Percentiles rank a stretch among this genome's conserved stretches.
These are phyloP conservation scores for Apogon hyalosoma DNA, from an alignment of 2,797 vertebrate genomes.

Conservation along the genomic window DNA sequence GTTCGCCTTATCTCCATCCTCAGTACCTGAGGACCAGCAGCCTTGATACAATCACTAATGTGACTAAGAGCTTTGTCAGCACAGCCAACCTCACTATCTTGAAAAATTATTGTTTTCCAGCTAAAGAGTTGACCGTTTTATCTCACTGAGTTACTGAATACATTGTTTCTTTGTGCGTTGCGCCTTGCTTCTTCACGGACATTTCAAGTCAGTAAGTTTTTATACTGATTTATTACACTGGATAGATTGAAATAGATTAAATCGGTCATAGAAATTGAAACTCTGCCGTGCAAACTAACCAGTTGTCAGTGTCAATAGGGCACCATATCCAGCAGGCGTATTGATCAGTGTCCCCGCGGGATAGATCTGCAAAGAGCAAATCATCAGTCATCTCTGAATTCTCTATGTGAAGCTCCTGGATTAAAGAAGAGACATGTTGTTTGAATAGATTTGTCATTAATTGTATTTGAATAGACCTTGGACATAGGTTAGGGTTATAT, in stretches of 20 bases:
- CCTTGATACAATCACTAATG: conserved; percentile 9
- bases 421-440: conserved; percentile 19
- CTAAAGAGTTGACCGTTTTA: conserved; percentile 15
- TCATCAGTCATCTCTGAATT: conserved; percentile 11
- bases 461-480: conserved; percentile 14
- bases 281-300: conserved; percentile 22
- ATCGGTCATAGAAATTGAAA: conserved; percentile 56
- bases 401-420: conserved; percentile 17
- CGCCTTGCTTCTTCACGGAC: conserved; percentile 6
- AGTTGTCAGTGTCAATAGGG: conserved; percentile 46
- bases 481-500: not conserved
- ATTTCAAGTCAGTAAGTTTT: conserved; percentile 12
- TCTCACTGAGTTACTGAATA: conserved; percentile 8
- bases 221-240: conserved; percentile 3
- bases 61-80: conserved; percentile 23
- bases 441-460: conserved; percentile 31
- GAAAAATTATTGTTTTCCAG: conserved; percentile 25
- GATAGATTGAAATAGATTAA: conserved; percentile 32
- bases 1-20: conserved; percentile 30
- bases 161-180: not conserved
- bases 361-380: conserved; percentile 41
- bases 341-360: conserved; percentile 52
- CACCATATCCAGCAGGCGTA: conserved; percentile 36
- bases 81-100: conserved; percentile 7
- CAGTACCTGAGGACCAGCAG: conserved; percentile 1